These are phyloP conservation scores for Stegodyphus mimosarum DNA, from an alignment of 1,140 invertebrate genomes.

Conservation along the genomic window DNA sequence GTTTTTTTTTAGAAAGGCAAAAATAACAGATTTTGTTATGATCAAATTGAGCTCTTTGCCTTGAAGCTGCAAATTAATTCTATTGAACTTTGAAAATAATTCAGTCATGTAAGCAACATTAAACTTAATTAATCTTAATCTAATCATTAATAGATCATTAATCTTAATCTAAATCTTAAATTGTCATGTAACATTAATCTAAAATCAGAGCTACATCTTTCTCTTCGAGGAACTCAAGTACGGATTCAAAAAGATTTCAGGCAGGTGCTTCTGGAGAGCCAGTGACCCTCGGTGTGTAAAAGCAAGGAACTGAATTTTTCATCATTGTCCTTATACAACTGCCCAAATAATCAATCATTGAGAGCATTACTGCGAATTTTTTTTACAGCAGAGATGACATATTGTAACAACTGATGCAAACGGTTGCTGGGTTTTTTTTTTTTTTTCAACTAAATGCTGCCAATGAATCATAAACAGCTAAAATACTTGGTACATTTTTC, in stretches of 20 bases:
- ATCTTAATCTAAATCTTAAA: too few relatives aligned
- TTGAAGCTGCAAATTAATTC: constrained; percentile 60
- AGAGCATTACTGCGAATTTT: constrained; percentile 50
- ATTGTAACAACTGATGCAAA: background rate
- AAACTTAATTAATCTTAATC: too few relatives aligned
- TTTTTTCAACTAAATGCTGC: constrained; percentile 60
- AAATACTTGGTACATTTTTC: constrained; percentile 61
- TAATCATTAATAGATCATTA: too few relatives aligned
- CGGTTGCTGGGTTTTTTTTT: constrained; percentile 49
- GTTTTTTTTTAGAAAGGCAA: too few relatives aligned
- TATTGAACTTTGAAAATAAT: constrained; percentile 40
- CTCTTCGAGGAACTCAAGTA: constrained; percentile 4
- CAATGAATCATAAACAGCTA: constrained; percentile 25
- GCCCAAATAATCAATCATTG: constrained; percentile 61
- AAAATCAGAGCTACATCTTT: constrained; percentile 15
- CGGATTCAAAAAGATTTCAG: constrained; percentile 49
- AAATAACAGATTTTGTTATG: constrained; percentile 47
- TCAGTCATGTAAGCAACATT: constrained; percentile 58
- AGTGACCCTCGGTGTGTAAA: constrained; percentile 3
- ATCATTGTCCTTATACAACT: background rate
- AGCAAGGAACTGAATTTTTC: background rate
- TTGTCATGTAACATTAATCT: constrained; percentile 25
- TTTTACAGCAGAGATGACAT: background rate
- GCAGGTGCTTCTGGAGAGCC: constrained; percentile 58
- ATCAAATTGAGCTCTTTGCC: constrained; percentile 59